Evolutionary conservation across 2,797 vertebrate species (phyloP).

Genomic region (Betta splendens): DNA sequence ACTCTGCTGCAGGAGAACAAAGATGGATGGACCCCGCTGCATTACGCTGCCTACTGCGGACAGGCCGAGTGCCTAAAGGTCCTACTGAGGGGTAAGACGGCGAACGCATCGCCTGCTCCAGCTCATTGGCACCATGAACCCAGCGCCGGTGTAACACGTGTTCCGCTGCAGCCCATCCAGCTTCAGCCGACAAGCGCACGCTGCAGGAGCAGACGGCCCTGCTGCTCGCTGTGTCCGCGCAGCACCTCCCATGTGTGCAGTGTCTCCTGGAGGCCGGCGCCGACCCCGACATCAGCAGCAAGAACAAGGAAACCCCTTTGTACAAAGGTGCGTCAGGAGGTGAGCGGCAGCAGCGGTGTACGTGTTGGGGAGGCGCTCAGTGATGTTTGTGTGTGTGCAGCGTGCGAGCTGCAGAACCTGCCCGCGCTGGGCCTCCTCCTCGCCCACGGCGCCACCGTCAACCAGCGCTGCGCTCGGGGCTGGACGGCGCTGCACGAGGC

Average conservation of each 20-base stretch:
- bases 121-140: neutral
- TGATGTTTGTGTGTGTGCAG: constrained; percentile 66
- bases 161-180: constrained; percentile 82
- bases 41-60: constrained; percentile 90
- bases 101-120: constrained; percentile 7
- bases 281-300: constrained; percentile 93
- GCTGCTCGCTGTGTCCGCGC: constrained; percentile 86
- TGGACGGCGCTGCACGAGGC: constrained; percentile 95
- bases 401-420: constrained; percentile 87
- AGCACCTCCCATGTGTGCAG: constrained; percentile 86
- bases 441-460: constrained; percentile 86
- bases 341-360: too few species aligned
- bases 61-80: constrained; percentile 84
- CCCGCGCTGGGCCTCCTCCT: constrained; percentile 85
- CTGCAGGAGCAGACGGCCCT: constrained; percentile 92
- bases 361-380: too few species aligned
- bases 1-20: constrained; percentile 84
- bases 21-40: constrained; percentile 92
- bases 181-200: constrained; percentile 91
- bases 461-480: constrained; percentile 91
- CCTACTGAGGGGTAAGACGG: constrained; percentile 85
- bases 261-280: constrained; percentile 89
- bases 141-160: constrained; percentile 20
- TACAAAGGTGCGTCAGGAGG: constrained; percentile 97
- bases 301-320: constrained; percentile 92